Percentiles rank a stretch among this genome's conserved stretches.
Conservation (phyloP, 2,797 vertebrate species). For the Phoeniculus purpureus region DNA sequence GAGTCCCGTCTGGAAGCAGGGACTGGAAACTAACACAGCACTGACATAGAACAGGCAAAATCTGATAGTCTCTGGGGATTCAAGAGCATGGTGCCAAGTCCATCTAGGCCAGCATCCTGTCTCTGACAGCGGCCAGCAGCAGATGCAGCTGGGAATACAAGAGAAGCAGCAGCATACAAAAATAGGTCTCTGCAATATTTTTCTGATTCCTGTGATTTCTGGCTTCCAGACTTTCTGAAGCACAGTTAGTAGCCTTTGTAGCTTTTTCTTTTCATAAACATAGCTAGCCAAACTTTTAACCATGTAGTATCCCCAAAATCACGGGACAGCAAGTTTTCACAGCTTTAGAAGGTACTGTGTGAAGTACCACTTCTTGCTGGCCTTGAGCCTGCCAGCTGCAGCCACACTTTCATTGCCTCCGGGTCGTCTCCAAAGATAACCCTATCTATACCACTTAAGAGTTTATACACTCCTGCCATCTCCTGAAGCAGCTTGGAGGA, state of each 20-base stretch:
- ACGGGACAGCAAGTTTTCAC: background rate
- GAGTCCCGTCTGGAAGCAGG: background rate
- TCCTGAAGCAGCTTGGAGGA: background rate
- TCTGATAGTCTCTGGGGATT: background rate
- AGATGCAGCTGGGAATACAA: background rate
- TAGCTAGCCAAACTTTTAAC: background rate
- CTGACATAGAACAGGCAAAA: slow-evolving; percentile 11
- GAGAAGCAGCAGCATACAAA: background rate
- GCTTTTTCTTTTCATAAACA: background rate
- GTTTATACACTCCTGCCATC: background rate
- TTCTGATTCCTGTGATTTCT: background rate
- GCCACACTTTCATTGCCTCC: background rate
- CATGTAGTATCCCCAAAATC: background rate
- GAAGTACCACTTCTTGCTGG: background rate
- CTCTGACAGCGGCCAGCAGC: background rate
- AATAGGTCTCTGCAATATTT: background rate
- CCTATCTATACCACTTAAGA: background rate
- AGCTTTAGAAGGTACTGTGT: background rate
- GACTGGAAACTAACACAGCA: slow-evolving; percentile 11
- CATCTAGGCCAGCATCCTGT: background rate
- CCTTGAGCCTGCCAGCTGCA: background rate
- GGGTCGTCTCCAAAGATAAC: background rate
- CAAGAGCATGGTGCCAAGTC: background rate
- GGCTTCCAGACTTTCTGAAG: background rate
- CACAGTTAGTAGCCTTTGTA: background rate